Evolutionary conservation across 1,140 invertebrate genomes (phyloP).

Genomic region (Drosophila obscura): DNA sequence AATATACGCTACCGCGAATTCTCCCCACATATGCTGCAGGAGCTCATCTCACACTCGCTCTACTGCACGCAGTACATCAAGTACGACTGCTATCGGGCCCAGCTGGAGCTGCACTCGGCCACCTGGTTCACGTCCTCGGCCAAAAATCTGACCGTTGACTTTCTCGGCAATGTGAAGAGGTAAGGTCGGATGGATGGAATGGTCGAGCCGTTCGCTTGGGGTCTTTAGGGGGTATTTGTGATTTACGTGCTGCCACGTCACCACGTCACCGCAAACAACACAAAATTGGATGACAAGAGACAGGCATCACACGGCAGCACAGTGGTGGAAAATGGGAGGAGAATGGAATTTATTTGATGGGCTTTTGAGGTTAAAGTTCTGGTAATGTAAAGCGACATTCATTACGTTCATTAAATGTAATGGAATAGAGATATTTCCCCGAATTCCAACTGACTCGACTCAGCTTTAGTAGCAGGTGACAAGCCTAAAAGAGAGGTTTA

Average conservation of each 20-base stretch:
- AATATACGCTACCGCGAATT: constrained; percentile 95
- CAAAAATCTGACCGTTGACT: constrained; percentile 90
- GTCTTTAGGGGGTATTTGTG: constrained; percentile 48
- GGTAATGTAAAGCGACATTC: no score
- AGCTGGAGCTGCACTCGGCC: constrained; percentile 92
- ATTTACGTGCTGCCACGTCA: constrained; percentile 50
- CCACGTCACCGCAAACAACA: constrained; percentile 51
- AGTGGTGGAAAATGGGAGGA: constrained; percentile 3
- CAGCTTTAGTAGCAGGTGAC: no score
- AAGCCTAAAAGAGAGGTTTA: no score
- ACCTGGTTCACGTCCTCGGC: constrained; percentile 95
- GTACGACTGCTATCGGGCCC: constrained; percentile 95
- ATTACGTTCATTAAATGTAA: no score
- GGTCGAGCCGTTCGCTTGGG: constrained; percentile 3
- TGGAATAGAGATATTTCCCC: no score
- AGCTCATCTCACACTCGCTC: constrained; percentile 93
- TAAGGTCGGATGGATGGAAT: constrained; percentile 80
- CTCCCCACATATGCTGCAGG: constrained; percentile 94
- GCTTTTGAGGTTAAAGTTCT: no score
- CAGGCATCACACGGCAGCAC: constrained; percentile 17
- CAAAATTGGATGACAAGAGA: constrained; percentile 43
- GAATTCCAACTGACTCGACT: no score
- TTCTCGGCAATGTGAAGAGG: constrained; percentile 93
- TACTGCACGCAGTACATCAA: constrained; percentile 95
- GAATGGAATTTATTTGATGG: no score